Percentiles rank a stretch among this genome's conserved stretches.
Conservation (phyloP, 1,140 invertebrate genomes). For the Aphaenogaster floridana region DNA sequence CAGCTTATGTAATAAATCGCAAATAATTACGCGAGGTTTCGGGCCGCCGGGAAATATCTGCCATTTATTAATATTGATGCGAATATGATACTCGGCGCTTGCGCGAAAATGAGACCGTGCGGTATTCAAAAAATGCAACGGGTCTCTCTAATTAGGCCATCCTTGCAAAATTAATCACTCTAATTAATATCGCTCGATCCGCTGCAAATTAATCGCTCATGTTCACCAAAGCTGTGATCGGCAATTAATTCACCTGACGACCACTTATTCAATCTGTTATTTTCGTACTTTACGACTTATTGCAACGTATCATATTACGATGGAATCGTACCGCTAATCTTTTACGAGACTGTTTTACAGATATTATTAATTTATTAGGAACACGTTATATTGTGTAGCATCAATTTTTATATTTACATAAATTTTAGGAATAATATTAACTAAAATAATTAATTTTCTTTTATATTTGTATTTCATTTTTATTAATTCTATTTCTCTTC, state of each 20-base stretch:
- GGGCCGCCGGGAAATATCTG: slow-evolving; percentile 7
- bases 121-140: slow-evolving; percentile 35
- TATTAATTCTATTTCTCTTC: not conserved
- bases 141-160: slow-evolving; percentile 17
- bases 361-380: not conserved
- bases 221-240: not conserved
- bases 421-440: not conserved
- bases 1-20: slow-evolving; percentile 43
- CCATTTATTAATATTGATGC: slow-evolving; percentile 65
- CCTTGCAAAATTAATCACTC: slow-evolving; percentile 55
- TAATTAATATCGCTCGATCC: slow-evolving; percentile 47
- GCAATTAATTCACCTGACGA: not conserved
- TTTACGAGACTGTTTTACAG: not conserved
- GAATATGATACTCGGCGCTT: slow-evolving; percentile 1
- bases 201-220: slow-evolving; percentile 37
- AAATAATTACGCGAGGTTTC: slow-evolving; percentile 53
- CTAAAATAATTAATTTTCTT: not conserved
- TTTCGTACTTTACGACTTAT: slow-evolving; percentile 7
- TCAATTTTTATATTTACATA: not conserved
- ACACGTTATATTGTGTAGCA: not conserved
- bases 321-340: not conserved
- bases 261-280: slow-evolving; percentile 2
- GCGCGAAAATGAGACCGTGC: not conserved
- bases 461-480: not conserved
- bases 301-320: not conserved